Percentiles rank a stretch among this genome's conserved stretches.
phyloP scores from a whole-genome alignment of 2,888 invertebrate genomes.

The Mesoligia furuncula region DNA sequence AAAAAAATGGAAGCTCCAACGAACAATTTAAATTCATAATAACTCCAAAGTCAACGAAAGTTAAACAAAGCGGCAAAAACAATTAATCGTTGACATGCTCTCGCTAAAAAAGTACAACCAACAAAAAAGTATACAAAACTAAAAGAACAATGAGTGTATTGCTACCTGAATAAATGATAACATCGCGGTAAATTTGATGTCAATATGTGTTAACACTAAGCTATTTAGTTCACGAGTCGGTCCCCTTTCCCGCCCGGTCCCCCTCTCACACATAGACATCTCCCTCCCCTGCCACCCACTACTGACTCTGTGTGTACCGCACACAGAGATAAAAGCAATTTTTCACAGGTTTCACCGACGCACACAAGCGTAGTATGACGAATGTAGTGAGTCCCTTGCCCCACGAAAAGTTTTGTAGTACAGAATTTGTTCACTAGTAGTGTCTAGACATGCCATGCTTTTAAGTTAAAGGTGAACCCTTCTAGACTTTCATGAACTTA shows the following conservation, averaged over 20 bases:
- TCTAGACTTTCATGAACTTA: conserved; percentile 81
- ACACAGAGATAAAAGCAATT: conserved; percentile 84
- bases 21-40: conserved; percentile 87
- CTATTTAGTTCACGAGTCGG: conserved; percentile 90
- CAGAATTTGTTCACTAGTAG: conserved; percentile 89
- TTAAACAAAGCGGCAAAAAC: conserved; percentile 86
- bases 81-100: conserved; percentile 84
- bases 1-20: conserved; percentile 75
- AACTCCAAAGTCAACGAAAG: conserved; percentile 84
- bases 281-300: conserved; percentile 69
- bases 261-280: conserved; percentile 75
- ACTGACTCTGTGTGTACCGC: conserved; percentile 72
- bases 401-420: conserved; percentile 89
- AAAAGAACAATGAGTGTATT: conserved; percentile 86
- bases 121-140: conserved; percentile 74
- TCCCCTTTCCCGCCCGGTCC: conserved; percentile 80
- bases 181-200: conserved; percentile 90
- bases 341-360: conserved; percentile 86
- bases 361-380: conserved; percentile 78
- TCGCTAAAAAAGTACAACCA: conserved; percentile 64
- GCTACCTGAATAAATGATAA: conserved; percentile 90
- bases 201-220: conserved; percentile 91
- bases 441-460: conserved; percentile 89
- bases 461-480: conserved; percentile 87
- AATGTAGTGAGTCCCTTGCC: conserved; percentile 87